Base-by-base conservation (phyloP, 1,140 invertebrate genomes). In the Tenebrio molitor region DNA sequence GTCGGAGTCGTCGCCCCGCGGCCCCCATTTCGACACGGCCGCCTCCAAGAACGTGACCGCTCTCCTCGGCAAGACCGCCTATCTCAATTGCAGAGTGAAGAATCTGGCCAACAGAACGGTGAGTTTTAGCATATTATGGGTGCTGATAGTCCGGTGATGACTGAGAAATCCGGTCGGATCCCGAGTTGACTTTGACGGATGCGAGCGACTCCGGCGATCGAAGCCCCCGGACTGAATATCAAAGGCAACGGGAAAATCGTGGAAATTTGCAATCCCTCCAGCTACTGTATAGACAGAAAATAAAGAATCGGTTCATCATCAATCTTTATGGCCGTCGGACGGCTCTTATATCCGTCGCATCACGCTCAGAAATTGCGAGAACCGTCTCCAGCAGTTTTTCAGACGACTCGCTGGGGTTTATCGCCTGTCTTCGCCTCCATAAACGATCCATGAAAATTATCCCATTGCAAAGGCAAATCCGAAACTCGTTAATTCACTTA, bases 31-130 rank as follows among this genome's bases (percentile, higher is more conserved):
- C 78, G 91, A 93, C 74, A 84, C 88, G 12, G 85, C 88, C 0
- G 92, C 89, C 63, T 93, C 92, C 0, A 90, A 88, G 76, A 94
- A 95, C 81, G 91, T 93, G 15, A 94, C 92, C 36, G 92, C 92
- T 0, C 85, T 93, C 2, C 90, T 93, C 1, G 93, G 92, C 16
- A 93, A 92, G 81, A 90, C 91, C 0, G 92, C 93, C 3, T 89
- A 90, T 73, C 85, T 95, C 5, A 91, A 90, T 76, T 95, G 93
- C 83, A 87, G 91, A 50, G 91, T 95, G 3, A 88, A 89, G 76
- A 93, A 94, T 82, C 87, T 94, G 46, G 92, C 91, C 16, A 93
- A 94, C 77, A 87, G 90, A 81, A 93, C 92, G 84, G 92, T 94
- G 81, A 89, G 90, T 84, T 12, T 58, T 53, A 41, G n/a, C 33